Evolutionary conservation across 2,797 vertebrate genomes (phyloP).

Genomic region (Mus minutoides): DNA sequence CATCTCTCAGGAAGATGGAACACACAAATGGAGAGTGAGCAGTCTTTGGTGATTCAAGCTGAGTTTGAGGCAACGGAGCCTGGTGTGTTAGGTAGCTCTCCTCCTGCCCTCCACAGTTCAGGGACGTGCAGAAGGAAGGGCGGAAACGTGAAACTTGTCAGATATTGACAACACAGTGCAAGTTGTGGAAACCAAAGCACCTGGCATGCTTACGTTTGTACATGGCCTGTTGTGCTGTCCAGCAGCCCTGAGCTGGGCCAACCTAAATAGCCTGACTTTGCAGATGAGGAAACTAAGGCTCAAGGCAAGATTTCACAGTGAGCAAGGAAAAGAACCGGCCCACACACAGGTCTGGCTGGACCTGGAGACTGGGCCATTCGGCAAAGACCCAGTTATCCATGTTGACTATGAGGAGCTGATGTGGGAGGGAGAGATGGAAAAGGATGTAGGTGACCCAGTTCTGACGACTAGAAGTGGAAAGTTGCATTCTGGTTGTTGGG

Average conservation of each 20-base stretch:
- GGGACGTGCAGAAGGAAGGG: neutral
- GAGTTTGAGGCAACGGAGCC: neutral
- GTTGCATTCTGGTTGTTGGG: neutral
- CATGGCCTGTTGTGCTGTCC: neutral
- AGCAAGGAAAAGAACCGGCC: neutral
- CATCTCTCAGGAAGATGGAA: neutral
- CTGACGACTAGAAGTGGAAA: neutral
- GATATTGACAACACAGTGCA: neutral
- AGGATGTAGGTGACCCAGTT: neutral
- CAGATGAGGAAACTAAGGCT: neutral
- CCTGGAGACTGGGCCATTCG: neutral
- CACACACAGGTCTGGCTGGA: neutral
- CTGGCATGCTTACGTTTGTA: fast-evolving
- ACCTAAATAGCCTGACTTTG: neutral
- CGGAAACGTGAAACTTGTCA: neutral
- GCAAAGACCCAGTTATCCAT: neutral
- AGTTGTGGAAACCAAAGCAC: neutral
- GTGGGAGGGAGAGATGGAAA: fast-evolving
- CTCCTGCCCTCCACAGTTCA: neutral
- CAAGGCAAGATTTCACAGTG: neutral
- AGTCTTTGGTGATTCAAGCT: neutral
- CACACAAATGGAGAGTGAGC: neutral
- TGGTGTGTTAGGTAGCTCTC: neutral
- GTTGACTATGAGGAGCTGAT: neutral
- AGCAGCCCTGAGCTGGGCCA: neutral